Conservation (phyloP, 2,888 invertebrate genomes). For the Chamaedrilus cognettii region DNA sequence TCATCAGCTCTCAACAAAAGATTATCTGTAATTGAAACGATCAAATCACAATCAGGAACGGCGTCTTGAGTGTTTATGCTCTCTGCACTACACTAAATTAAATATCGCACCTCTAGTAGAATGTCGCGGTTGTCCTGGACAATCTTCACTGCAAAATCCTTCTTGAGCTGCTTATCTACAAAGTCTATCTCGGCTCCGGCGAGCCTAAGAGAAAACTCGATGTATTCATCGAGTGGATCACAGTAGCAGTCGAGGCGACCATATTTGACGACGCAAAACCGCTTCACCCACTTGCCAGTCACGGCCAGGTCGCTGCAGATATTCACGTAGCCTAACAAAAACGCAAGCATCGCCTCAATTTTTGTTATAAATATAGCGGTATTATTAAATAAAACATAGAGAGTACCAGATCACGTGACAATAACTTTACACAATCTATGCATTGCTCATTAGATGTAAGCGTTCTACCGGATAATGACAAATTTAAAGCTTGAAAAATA, state of each 20-base stretch:
- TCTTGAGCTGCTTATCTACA: constrained; percentile 10
- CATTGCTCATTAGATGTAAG: no score
- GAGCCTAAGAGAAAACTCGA: constrained; percentile 17
- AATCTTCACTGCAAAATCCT: constrained; percentile 11
- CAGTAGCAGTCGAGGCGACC: constrained; percentile 21
- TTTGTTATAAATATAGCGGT: no score
- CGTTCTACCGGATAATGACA: no score
- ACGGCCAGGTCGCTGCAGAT: constrained; percentile 23
- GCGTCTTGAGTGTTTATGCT: no score
- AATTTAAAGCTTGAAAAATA: no score
- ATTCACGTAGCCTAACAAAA: constrained; percentile 21
- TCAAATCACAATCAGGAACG: no score
- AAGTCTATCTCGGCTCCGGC: constrained; percentile 16
- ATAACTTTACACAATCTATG: no score
- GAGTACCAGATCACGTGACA: no score
- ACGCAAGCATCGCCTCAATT: background rate
- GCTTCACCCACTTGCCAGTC: constrained; percentile 20
- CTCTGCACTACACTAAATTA: no score
- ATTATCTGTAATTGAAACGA: no score
- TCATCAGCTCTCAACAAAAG: no score
- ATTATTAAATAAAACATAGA: no score
- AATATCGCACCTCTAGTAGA: constrained; percentile 16
- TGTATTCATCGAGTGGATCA: constrained; percentile 19
- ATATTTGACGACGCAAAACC: constrained; percentile 21
- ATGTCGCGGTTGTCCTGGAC: constrained; percentile 16